phyloP scores from a whole-genome alignment of 1,140 invertebrate genomes.

The Portunus trituberculatus region DNA sequence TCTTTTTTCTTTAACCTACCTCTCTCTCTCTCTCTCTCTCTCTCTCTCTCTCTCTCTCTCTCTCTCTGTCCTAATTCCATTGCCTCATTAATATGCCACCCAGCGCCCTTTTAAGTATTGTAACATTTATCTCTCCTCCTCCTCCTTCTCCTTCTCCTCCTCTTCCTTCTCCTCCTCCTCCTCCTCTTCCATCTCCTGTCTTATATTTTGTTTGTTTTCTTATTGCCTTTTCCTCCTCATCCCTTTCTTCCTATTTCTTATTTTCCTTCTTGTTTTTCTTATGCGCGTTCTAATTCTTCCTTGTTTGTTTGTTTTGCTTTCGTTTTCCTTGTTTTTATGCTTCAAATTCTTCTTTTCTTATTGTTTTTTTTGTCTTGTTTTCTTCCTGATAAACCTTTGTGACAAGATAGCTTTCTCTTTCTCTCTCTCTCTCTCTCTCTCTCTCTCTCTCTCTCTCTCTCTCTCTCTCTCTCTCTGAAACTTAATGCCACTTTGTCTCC shows the following conservation, averaged over 20 bases:
- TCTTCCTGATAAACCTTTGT: neutral
- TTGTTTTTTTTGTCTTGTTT: neutral
- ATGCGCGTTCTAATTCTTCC: neutral
- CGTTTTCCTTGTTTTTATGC: neutral
- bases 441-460: slow-evolving; percentile 48
- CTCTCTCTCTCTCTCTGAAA: slow-evolving; percentile 36
- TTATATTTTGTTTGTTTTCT: too few relatives aligned
- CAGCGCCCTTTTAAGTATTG: too few relatives aligned
- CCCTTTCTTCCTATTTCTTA: neutral
- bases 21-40: too few relatives aligned
- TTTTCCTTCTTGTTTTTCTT: neutral
- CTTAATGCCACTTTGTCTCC: neutral
- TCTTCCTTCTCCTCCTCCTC: too few relatives aligned
- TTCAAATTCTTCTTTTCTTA: neutral
- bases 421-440: slow-evolving; percentile 42
- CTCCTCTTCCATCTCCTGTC: too few relatives aligned
- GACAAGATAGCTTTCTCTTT: neutral
- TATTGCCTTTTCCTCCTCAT: neutral
- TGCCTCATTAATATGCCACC: too few relatives aligned
- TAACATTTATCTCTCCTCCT: too few relatives aligned
- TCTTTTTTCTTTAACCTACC: too few relatives aligned
- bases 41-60: too few relatives aligned
- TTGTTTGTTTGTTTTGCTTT: neutral
- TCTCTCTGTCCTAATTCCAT: too few relatives aligned
- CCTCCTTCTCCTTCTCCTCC: too few relatives aligned